Base-by-base conservation (phyloP, 2,888 invertebrate genomes). In the Lasius fuliginosus region DNA sequence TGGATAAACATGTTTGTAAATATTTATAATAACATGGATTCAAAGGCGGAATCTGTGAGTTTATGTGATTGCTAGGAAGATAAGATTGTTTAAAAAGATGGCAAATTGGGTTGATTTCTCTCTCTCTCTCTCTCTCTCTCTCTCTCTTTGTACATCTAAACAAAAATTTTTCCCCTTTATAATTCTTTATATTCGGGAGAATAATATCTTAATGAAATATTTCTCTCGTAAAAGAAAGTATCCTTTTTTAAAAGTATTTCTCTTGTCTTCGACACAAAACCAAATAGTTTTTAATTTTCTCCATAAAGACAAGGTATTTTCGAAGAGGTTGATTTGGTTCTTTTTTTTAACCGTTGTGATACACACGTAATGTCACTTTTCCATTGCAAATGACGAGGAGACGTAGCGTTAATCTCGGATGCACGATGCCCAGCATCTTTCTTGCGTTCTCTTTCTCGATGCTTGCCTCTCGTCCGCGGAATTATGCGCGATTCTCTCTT, bases 401-500 rank as follows among this genome's bases (percentile, higher is more conserved):
- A 53, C 40, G 3, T 6, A 36, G 53, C 9, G 53, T 53, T 18
- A 36, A 36, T 62, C 60, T 1, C 65, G 11, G 12, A 56, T 40
- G 9, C 36, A 23, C 9, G n/a, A 75, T 58, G 56, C 40, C 15
- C 71, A 23, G 15, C 11, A 40, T 40, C 40, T 23, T 73, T 36
- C 40, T 60, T 6, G 12, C 60, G 60, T 60, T 12, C 30, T 76
- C 23, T 33, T 11, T 75, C 15, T 27, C 12, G 67, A 46, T 64
- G 30, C 62, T 23, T 30, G 18, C 36, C 5, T 27, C 42, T 8
- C 60, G 15, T 49, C 40, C 4, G 6, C 11, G 53, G 27, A 18
- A 76, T 76, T 46, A 36, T 74, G 30, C 33, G 33, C 23, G 65
- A 75, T 76, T 68, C 56, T 67, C 18, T 76, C 27, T 53, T 90